Percentiles rank a stretch among this genome's conserved stretches.
Evolutionary conservation across 2,888 invertebrate genomes (phyloP).

Genomic region (Acholoe squamosa): DNA sequence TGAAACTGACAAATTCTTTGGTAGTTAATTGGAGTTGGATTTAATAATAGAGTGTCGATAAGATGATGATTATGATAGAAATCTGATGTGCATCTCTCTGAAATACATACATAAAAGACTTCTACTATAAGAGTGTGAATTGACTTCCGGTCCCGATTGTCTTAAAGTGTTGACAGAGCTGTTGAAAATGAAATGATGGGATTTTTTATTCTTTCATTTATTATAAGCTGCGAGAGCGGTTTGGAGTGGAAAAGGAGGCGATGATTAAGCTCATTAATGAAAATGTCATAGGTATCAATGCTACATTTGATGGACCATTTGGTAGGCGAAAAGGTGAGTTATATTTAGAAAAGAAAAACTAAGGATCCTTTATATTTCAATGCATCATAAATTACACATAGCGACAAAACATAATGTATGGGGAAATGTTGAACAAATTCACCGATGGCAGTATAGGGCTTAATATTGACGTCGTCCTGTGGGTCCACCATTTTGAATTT

Average conservation of each 20-base stretch:
- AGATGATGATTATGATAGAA: neutral
- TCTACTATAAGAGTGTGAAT: neutral
- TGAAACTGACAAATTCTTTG: too few species aligned
- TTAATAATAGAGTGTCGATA: neutral
- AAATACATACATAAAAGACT: neutral
- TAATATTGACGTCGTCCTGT: neutral
- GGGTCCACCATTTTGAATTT: too few species aligned
- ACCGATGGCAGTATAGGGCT: neutral
- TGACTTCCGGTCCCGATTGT: too few species aligned
- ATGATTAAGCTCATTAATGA: neutral
- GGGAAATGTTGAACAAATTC: neutral
- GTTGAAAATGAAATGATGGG: neutral
- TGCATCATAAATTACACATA: neutral
- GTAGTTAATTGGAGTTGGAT: too few species aligned
- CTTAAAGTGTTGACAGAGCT: neutral
- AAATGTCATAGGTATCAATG: slow-evolving; percentile 5
- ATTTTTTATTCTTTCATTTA: too few species aligned
- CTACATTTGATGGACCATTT: neutral
- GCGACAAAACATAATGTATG: neutral
- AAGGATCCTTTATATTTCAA: neutral
- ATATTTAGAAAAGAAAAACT: neutral
- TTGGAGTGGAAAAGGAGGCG: neutral
- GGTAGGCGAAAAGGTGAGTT: slow-evolving; percentile 11
- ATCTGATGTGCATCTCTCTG: neutral
- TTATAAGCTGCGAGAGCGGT: neutral